Evolutionary conservation across 1,140 invertebrate genomes (phyloP), one percentile per base, ranked within the genome.

Genomic region (Trachymyrmex cornetzi): DNA sequence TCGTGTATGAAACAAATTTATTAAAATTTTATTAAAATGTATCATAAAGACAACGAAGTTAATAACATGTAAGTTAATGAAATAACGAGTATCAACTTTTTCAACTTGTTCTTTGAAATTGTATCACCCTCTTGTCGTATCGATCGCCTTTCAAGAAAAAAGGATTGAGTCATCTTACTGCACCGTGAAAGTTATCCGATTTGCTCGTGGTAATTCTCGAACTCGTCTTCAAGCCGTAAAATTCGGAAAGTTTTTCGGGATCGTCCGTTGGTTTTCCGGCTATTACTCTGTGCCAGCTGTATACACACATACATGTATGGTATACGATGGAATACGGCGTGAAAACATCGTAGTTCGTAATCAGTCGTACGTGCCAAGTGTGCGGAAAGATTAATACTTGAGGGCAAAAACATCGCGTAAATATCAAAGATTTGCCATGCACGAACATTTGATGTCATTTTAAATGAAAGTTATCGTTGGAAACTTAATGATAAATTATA

Each of bases 121-220:
- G 30, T 63, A 61, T 16, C 69, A n/a, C 24, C 24, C 34, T 82
- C 53, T 82, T 71, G 44, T 59, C 67, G 55, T 34, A 84, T 84
- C 80, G 80, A 84, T 84, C 14, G 9, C 7, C 3, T 57, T 61
- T 30, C 38, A 72, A 79, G 63, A 79, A 27, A 69, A 24, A 34
- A 48, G 34, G 38, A 44, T 88, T 75, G 74, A 64, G 48, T 34
- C 69, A 86, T 72, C 61, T 57, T 64, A 81, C 53, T 67, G 64
- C 50, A 69, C 19, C 19, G 69, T 80, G 72, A 80, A 90, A 90
- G 88, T 89, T 90, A 85, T 44, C 61, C 67, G 89, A 90, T 90
- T 87, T 84, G 85, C 89, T 89, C 72, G 44, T 61, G 77, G 88
- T 90, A 90, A 90, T 90, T 89, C 77, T 72, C 72, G 53, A 90